Conservation (phyloP, 2,113 vertebrate genomes). For the Speoplatyrhinus poulsoni region DNA sequence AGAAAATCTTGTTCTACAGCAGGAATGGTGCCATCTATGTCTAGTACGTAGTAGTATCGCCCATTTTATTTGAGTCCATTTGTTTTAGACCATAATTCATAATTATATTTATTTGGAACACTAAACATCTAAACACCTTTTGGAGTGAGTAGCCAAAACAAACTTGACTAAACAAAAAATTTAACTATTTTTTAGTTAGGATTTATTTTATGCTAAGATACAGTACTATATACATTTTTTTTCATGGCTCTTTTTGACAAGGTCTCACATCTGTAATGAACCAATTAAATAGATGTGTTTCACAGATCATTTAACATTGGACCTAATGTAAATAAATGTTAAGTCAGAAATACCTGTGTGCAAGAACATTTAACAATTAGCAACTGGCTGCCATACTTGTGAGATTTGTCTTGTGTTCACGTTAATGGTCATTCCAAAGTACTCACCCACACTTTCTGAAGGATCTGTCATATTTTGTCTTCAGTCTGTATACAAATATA, state of each 20-base stretch:
- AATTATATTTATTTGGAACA: not conserved
- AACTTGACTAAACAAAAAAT: not conserved
- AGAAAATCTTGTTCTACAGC: too few relatives aligned
- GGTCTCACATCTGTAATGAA: not conserved
- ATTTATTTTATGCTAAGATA: not conserved
- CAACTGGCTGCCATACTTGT: conserved; percentile 29
- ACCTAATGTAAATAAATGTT: conserved; percentile 62
- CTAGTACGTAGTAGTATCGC: not conserved
- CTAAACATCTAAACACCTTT: not conserved
- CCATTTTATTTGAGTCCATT: not conserved
- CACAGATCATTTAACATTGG: conserved; percentile 32
- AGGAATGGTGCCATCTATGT: not conserved
- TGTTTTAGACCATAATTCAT: not conserved
- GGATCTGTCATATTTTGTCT: not conserved
- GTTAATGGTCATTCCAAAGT: conserved; percentile 19
- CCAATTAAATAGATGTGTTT: conserved; percentile 10
- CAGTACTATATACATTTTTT: conserved; percentile 7
- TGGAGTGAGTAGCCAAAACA: not conserved
- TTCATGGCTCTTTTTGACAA: not conserved
- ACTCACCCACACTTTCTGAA: not conserved
- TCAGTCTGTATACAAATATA: not conserved
- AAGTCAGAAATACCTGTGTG: conserved; percentile 19
- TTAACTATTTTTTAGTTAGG: not conserved
- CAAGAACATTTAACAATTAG: conserved; percentile 19
- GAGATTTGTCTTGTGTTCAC: conserved; percentile 6